phyloP scores from a whole-genome alignment of 2,113 vertebrate species.

The Dipodomys merriami region DNA sequence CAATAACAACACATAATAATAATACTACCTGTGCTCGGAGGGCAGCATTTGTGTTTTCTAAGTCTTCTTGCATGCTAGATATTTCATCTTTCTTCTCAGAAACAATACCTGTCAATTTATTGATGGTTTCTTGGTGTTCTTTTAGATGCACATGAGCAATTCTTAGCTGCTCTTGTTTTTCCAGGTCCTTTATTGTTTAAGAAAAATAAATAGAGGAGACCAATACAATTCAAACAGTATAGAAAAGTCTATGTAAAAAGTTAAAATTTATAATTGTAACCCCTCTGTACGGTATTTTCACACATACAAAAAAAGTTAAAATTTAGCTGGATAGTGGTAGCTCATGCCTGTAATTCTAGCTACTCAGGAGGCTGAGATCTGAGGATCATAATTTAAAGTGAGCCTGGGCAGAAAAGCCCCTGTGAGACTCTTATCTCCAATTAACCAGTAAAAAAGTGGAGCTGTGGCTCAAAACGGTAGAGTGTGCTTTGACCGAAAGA shows the following conservation, averaged over 20 bases:
- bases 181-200: conserved; percentile 62
- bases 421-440: too few species aligned
- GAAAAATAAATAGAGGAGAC: conserved; percentile 44
- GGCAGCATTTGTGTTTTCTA: conserved; percentile 46
- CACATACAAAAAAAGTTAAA: too few species aligned
- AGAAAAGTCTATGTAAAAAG: background rate
- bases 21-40: conserved; percentile 64
- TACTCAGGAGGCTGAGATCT: too few species aligned
- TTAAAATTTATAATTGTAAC: background rate
- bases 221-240: background rate
- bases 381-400: too few species aligned
- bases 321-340: too few species aligned
- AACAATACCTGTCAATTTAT: conserved; percentile 72
- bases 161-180: conserved; percentile 79
- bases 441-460: too few species aligned
- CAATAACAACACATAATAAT: background rate
- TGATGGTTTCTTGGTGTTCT: conserved; percentile 74
- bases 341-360: too few species aligned
- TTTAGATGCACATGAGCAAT: conserved; percentile 66
- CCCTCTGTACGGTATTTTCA: too few species aligned
- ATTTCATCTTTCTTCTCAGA: conserved; percentile 69
- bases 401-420: too few species aligned
- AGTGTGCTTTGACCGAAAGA: too few species aligned
- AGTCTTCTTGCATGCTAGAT: conserved; percentile 4
- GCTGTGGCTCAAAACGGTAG: too few species aligned